Conservation (phyloP, 2,113 vertebrate genomes). For the Gasterosteus aculeatus region DNA sequence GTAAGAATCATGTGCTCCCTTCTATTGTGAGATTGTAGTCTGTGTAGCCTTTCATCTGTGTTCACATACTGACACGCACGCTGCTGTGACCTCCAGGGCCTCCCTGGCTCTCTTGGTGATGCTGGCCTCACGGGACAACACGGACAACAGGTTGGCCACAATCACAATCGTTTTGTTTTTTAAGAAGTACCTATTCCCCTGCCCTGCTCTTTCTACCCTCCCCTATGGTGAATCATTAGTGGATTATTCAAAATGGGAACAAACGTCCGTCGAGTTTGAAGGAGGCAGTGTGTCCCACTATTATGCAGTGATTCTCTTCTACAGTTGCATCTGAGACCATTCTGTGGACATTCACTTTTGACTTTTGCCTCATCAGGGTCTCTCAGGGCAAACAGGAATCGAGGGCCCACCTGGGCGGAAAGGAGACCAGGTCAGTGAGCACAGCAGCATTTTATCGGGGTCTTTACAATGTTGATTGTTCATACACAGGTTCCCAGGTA, state of each 20-base stretch:
- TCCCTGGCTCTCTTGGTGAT: slow-evolving; percentile 70
- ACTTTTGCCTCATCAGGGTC: slow-evolving; percentile 75
- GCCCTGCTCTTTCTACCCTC: neutral
- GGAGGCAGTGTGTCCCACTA: neutral
- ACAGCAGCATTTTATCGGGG: neutral
- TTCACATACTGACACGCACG: neutral
- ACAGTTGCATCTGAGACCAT: neutral
- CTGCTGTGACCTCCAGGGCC: slow-evolving; percentile 63
- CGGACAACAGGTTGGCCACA: slow-evolving; percentile 74
- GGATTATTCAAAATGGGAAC: neutral
- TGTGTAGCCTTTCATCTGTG: neutral
- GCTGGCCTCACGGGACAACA: slow-evolving; percentile 70
- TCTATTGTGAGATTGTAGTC: neutral
- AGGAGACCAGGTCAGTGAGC: slow-evolving; percentile 84
- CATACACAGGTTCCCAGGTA: neutral
- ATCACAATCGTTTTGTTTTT: too few relatives aligned
- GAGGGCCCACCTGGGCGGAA: slow-evolving; percentile 83
- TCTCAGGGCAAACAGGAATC: slow-evolving; percentile 70
- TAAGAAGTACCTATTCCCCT: neutral
- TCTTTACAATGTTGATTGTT: neutral
- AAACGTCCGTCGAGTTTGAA: neutral
- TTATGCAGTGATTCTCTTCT: neutral
- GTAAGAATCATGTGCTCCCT: neutral
- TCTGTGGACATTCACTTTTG: neutral
- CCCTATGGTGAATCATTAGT: neutral